Percentiles rank a stretch among this genome's conserved stretches.
These are phyloP conservation scores for Chrysochloris asiatica DNA, from an alignment of 2,113 vertebrate genomes.

Conservation along the genomic window DNA sequence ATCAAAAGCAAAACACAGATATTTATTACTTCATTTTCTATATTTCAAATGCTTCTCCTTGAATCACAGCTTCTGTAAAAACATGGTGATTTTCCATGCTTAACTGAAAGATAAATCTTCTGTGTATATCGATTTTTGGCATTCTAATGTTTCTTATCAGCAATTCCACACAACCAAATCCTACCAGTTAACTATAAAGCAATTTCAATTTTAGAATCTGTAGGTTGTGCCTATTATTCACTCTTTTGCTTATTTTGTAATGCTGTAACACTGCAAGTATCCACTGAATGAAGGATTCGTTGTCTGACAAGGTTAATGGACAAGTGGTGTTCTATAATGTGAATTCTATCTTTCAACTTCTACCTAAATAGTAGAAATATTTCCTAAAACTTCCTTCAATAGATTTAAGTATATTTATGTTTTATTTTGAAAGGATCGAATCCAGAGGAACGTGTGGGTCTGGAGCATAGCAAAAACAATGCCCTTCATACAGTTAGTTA, in stretches of 20 bases:
- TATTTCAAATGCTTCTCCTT: conserved; percentile 37
- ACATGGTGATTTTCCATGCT: neutral
- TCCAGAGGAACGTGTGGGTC: neutral
- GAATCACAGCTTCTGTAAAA: conserved; percentile 23
- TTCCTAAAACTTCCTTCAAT: neutral
- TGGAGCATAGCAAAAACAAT: neutral
- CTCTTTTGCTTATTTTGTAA: neutral
- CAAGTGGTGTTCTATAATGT: neutral
- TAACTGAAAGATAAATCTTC: conserved; percentile 30
- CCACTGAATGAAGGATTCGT: neutral
- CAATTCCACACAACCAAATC: neutral
- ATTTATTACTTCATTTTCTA: neutral
- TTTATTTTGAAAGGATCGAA: neutral
- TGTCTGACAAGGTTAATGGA: neutral
- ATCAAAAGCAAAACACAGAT: neutral
- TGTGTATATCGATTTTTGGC: neutral
- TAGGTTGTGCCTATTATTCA: neutral
- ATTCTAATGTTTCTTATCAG: conserved; percentile 52
- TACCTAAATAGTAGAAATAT: conserved; percentile 1
- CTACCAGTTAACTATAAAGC: conserved; percentile 1
- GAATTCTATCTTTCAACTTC: conserved; percentile 21
- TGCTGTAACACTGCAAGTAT: neutral
- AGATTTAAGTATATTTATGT: neutral
- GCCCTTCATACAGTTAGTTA: neutral
- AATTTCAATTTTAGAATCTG: neutral